phyloP scores from a whole-genome alignment of 2,797 vertebrate genomes.

The Eulemur rubriventer region DNA sequence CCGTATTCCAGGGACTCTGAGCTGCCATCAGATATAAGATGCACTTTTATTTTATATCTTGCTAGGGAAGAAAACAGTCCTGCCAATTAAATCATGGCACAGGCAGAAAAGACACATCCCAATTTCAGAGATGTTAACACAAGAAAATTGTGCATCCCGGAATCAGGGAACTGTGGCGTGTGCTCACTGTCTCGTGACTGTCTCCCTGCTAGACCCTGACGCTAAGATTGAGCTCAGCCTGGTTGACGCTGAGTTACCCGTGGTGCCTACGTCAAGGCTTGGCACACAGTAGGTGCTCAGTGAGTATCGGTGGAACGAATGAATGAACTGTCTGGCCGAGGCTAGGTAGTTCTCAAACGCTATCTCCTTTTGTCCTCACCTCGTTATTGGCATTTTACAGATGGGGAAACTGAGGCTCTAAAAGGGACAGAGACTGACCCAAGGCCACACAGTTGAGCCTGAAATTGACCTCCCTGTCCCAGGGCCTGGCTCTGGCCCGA shows the following conservation, averaged over 20 bases:
- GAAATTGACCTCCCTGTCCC: neutral
- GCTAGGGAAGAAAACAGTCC: neutral
- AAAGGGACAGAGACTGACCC: neutral
- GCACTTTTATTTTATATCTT: neutral
- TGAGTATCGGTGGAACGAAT: neutral
- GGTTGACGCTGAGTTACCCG: neutral
- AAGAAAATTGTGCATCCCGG: neutral
- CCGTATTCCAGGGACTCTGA: neutral
- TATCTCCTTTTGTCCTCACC: neutral
- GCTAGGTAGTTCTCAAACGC: neutral
- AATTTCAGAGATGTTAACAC: neutral
- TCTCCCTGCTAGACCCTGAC: neutral
- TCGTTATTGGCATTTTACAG: neutral
- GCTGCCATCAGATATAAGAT: neutral
- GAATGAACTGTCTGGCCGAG: neutral
- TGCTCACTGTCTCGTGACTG: neutral
- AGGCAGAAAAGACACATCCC: accelerated
- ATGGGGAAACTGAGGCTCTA: neutral
- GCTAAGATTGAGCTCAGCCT: accelerated
- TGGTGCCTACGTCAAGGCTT: neutral
- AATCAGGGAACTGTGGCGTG: neutral
- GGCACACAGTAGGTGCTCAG: neutral
- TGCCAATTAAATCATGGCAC: neutral
- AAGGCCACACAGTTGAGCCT: accelerated
- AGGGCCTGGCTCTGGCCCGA: neutral